Evolutionary conservation across 53 echinoderm and acorn worm species (phyloP), one percentile per base, ranked within the genome.

Genomic region (Echinarachnius parma): DNA sequence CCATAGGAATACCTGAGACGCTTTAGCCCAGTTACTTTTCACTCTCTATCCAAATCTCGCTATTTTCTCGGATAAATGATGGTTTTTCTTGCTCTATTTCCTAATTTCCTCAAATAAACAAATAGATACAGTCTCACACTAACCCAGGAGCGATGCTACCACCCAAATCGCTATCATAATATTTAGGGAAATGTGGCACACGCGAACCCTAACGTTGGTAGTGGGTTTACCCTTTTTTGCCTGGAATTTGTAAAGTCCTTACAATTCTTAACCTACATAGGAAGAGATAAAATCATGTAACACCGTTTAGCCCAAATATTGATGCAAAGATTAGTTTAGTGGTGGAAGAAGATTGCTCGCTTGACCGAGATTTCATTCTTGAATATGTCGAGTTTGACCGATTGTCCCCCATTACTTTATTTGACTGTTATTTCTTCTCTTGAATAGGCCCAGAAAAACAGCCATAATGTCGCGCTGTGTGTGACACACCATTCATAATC

Each of bases 21-120:
- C 13, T 39, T 39, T 7, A 45, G 39, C 65, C n/a, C n/a, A n/a
- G 37, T 72, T 56, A 34, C 27, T 56, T 42, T 72, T 72, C 39
- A 36, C 35, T 23, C 15, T 23, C 16, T 56, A 57, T 37, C 57
- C 74, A 4, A 19, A 50, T 32, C 42, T 56, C 56, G 55, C 56
- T 55, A 72, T 56, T 15, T 34, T 21, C 53, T 70, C 53, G 56
- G 57, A 72, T 42, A 72, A 72, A 72, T 37, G 74, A 55, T 72
- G 28, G 29, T 56, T 36, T 72, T 54, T 37, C 42, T 35, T 20
- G 74, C 74, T 72, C 74, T 72, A 72, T 57, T 72, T 72, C 74
- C 32, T 57, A 56, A 27, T n/a, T n/a, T n/a, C n/a, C n/a, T n/a
- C n/a, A n/a, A 16, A n/a, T 16, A 25, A 35, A 39, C 74, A 54